Conservation (phyloP, 2,888 invertebrate genomes). For the Colletes collaris region DNA sequence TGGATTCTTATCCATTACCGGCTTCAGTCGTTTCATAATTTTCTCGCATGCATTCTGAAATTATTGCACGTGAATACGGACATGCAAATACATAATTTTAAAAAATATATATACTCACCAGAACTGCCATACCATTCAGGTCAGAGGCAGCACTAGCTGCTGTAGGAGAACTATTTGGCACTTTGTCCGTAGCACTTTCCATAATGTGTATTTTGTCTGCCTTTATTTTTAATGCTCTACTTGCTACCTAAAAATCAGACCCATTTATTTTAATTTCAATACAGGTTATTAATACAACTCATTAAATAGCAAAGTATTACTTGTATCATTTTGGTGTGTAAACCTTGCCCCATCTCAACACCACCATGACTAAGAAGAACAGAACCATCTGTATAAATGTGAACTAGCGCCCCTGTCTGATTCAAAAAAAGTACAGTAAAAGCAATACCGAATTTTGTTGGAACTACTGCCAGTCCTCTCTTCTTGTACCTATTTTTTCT, state of each 20-base stretch:
- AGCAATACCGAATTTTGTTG: conserved; percentile 93
- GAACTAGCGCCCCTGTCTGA: conserved; percentile 94
- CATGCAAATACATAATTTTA: too few relatives aligned
- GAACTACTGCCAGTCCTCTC: conserved; percentile 91
- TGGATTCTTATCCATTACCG: conserved; percentile 90
- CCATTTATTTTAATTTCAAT: too few relatives aligned
- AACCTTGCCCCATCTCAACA: conserved; percentile 98
- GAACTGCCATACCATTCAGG: conserved; percentile 95
- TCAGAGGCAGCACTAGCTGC: conserved; percentile 95
- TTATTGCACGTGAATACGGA: not conserved
- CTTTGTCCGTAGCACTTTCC: conserved; percentile 94
- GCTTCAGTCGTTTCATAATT: conserved; percentile 89
- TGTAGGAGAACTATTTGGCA: conserved; percentile 95
- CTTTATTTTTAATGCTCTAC: conserved; percentile 88
- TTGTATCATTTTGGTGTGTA: conserved; percentile 98
- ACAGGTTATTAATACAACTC: too few relatives aligned
- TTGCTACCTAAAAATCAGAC: conserved; percentile 86
- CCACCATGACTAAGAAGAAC: conserved; percentile 95
- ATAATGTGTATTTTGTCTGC: conserved; percentile 90
- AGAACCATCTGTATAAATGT: conserved; percentile 94
- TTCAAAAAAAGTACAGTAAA: conserved; percentile 91
- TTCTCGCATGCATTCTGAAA: conserved; percentile 87
- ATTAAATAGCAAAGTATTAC: conserved; percentile 67
- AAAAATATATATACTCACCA: conserved; percentile 80
- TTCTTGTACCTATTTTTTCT: conserved; percentile 93